Evolutionary conservation across 2,888 invertebrate genomes (phyloP).

Genomic region (Allygus modestus): DNA sequence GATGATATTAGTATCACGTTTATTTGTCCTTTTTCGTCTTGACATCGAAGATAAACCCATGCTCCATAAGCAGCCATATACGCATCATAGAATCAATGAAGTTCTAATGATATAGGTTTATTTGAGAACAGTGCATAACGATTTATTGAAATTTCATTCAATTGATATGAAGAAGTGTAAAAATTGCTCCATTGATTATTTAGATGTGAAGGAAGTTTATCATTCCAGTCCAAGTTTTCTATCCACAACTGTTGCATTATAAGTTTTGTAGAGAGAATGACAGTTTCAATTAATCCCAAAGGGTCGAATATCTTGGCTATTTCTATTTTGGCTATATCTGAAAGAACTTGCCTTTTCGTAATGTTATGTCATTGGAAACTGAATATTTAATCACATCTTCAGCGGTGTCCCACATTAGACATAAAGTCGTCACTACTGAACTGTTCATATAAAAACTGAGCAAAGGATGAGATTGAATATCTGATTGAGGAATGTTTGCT

Average conservation of each 20-base stretch:
- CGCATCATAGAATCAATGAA: too few species aligned
- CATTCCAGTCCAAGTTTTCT: slow-evolving; percentile 68
- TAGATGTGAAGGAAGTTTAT: slow-evolving; percentile 59
- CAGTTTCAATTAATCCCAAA: slow-evolving; percentile 68
- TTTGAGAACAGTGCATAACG: too few species aligned
- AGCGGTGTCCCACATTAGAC: slow-evolving; percentile 64
- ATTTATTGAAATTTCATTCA: too few species aligned
- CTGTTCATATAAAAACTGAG: neutral
- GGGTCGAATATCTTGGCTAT: slow-evolving; percentile 69
- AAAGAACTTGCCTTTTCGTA: slow-evolving; percentile 67
- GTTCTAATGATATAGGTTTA: too few species aligned
- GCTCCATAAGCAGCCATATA: too few species aligned
- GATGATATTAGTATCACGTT: too few species aligned
- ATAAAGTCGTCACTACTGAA: slow-evolving; percentile 44
- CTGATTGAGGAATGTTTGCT: neutral
- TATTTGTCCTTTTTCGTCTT: too few species aligned
- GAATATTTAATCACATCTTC: slow-evolving; percentile 61
- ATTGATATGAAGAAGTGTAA: too few species aligned
- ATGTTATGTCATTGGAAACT: slow-evolving; percentile 7
- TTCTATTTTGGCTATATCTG: too few species aligned
- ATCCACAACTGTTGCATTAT: slow-evolving; percentile 68
- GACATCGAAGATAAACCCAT: too few species aligned
- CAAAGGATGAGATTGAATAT: neutral
- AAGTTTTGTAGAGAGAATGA: slow-evolving; percentile 68
- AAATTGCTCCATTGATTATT: too few species aligned